Evolutionary conservation across 2,888 invertebrate species (phyloP), one percentile per base, ranked within the genome.

Genomic region (Phlogophora meticulosa): DNA sequence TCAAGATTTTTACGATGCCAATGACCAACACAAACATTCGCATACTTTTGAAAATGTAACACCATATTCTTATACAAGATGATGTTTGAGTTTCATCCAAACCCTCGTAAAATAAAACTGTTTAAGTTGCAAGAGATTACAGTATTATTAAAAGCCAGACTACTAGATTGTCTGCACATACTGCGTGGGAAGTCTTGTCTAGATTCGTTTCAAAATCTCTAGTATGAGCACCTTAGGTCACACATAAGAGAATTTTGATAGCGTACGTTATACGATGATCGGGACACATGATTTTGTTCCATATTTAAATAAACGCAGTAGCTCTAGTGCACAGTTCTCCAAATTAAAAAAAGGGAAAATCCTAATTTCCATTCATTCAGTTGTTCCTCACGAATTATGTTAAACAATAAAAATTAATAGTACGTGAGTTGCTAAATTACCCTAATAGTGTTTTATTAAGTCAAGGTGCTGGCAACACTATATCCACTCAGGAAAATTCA

Each of bases 71-170:
- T n/a, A 28, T 57, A 40, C 22, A 57, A 60, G 58, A 79, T 60
- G 58, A 79, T 60, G 17, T 68, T 51, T 58, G 32, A 56, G 53
- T 55, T 45, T 49, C 42, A 20, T 46, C 28, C 42, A 13, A 45
- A 55, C 60, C 45, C n/a, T 63, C 66, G 40, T 83, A 77, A 79
- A 81, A 74, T 73, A 68, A 56, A 70, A 69, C 57, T 46, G 62
- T 74, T 80, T 82, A 72, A 67, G 65, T 66, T 69, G 28, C 56
- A 62, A 72, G 61, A 65, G 38, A 45, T 73, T 32, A 62, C 52
- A 46, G 46, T 62, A 17, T 80, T 80, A 82, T 82, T 77, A 72
- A 63, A 65, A 65, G 56, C 65, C n/a, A 81, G 75, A 69, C 64
- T 59, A 38, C 38, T 69, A 69, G 55, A 73, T 64, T 72, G 67